Percentiles rank a stretch among this genome's conserved stretches.
These are phyloP conservation scores for Margarornis squamiger DNA, from an alignment of 2,797 vertebrate species.

Conservation along the genomic window DNA sequence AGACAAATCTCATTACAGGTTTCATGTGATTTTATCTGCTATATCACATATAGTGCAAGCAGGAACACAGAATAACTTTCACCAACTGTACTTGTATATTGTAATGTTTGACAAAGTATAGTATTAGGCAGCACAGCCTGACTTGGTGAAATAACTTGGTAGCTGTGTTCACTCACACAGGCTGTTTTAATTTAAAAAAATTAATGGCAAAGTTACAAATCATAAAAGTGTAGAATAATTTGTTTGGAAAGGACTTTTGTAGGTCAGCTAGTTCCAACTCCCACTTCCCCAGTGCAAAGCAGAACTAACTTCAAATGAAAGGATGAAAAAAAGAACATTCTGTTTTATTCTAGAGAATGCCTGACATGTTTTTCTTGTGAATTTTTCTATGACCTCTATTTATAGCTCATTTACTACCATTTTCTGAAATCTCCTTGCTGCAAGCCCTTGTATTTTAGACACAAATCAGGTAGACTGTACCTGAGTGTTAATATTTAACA, in stretches of 20 bases:
- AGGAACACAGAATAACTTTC: constrained; percentile 29
- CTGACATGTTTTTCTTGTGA: neutral
- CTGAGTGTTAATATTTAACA: neutral
- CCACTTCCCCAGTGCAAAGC: neutral
- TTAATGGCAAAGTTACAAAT: constrained; percentile 11
- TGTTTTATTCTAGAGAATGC: neutral
- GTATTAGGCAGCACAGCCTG: neutral
- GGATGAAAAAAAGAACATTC: neutral
- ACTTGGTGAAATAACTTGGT: constrained; percentile 8
- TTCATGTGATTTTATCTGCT: constrained; percentile 20
- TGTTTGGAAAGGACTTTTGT: constrained; percentile 12
- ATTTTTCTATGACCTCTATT: neutral
- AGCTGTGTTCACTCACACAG: neutral
- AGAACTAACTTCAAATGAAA: constrained; percentile 30
- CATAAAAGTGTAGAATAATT: neutral
- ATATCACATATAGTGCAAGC: neutral
- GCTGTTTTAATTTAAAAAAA: constrained; percentile 37
- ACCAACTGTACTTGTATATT: neutral
- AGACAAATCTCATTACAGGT: constrained; percentile 49
- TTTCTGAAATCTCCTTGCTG: neutral
- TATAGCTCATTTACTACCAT: neutral
- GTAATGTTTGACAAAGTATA: constrained; percentile 13
- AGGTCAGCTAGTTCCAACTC: constrained; percentile 1
- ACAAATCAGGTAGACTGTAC: neutral
- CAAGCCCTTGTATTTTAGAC: neutral